Evolutionary conservation across 2,113 vertebrate species (phyloP).

Genomic region (Machaerirhynchus nigripectus): DNA sequence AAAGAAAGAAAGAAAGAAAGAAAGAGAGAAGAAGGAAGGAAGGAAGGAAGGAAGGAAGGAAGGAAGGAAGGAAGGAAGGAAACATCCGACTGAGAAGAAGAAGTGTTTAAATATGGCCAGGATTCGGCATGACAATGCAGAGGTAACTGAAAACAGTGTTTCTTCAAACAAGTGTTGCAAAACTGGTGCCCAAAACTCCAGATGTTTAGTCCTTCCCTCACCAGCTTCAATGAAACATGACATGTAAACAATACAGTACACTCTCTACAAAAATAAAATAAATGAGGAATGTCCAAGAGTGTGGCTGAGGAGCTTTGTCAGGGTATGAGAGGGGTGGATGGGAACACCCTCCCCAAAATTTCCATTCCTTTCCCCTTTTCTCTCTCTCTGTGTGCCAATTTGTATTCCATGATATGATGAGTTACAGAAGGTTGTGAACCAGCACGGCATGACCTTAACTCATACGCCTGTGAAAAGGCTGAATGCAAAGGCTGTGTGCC

Average conservation of each 20-base stretch:
- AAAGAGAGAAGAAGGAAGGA: too few species aligned
- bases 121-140: not conserved
- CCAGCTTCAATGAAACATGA: not conserved
- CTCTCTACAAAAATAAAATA: not conserved
- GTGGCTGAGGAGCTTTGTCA: slow-evolving; percentile 14
- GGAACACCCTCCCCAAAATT: not conserved
- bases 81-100: too few species aligned
- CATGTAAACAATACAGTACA: not conserved
- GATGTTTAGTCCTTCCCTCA: slow-evolving; percentile 17
- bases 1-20: not conserved
- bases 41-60: not conserved
- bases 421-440: slow-evolving; percentile 40
- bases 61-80: too few species aligned
- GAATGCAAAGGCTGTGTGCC: slow-evolving; percentile 13
- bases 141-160: slow-evolving; percentile 18
- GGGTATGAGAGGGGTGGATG: not conserved
- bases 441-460: not conserved
- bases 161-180: slow-evolving; percentile 14
- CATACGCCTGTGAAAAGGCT: slow-evolving; percentile 4
- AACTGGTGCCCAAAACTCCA: slow-evolving; percentile 7
- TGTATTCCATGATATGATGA: slow-evolving; percentile 45
- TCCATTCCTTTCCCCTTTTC: not conserved
- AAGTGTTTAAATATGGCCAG: not conserved
- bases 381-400: not conserved
- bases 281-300: not conserved